phyloP scores from a whole-genome alignment of 2,797 vertebrate species.

The Danionella dracula region DNA sequence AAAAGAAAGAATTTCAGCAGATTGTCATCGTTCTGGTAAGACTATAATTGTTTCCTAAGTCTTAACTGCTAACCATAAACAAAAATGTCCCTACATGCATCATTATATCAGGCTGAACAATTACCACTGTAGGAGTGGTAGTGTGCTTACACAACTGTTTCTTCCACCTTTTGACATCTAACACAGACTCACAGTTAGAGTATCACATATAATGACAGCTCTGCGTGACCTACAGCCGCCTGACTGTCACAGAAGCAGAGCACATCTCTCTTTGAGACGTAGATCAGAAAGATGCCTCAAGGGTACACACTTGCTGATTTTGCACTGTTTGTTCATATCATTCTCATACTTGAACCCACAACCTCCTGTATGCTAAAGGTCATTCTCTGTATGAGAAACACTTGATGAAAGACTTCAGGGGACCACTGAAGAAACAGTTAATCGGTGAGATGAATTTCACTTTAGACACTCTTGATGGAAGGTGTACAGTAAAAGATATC shows the following conservation, averaged over 20 bases:
- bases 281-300: neutral
- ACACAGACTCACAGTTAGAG: neutral
- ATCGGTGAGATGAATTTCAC: neutral
- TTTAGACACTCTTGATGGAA: neutral
- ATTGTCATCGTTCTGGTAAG: neutral
- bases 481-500: neutral
- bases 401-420: constrained; percentile 5
- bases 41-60: no score
- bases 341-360: constrained; percentile 18
- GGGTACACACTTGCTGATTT: constrained; percentile 12
- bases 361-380: neutral
- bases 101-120: neutral
- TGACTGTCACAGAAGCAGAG: constrained; percentile 4
- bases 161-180: neutral
- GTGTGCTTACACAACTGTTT: neutral
- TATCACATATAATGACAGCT: neutral
- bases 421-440: neutral
- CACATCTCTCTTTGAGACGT: constrained; percentile 9
- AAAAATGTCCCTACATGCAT: no score
- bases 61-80: no score
- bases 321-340: constrained; percentile 22
- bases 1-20: no score
- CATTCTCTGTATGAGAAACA: constrained; percentile 2
- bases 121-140: no score
- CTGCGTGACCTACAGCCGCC: neutral